These are phyloP conservation scores for Acropora tenuis DNA, from an alignment of 64 coral and sea anemone genomes.

Conservation along the genomic window DNA sequence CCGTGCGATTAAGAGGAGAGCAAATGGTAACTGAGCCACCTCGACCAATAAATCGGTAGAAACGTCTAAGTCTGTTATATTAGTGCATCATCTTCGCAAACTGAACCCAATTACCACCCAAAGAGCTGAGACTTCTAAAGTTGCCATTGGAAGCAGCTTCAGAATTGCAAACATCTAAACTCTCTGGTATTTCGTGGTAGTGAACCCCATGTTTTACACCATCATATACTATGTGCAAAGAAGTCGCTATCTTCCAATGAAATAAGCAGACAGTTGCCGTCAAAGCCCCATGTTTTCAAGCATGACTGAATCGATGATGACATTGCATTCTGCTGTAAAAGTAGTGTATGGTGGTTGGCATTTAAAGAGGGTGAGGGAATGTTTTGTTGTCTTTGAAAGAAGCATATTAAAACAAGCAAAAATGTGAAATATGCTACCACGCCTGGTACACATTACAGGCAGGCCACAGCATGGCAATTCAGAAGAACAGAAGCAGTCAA, in stretches of 20 bases:
- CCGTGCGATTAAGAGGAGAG: background rate
- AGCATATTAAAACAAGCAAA: slow-evolving; percentile 24
- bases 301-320: slow-evolving; percentile 24
- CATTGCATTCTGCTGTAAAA: slow-evolving; percentile 4
- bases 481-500: background rate
- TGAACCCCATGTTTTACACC: background rate
- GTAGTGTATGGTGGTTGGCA: slow-evolving; percentile 28
- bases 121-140: no score
- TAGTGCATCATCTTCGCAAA: no score
- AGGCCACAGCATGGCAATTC: background rate
- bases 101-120: no score
- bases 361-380: slow-evolving; percentile 6
- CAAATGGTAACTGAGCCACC: background rate
- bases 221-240: background rate
- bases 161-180: background rate
- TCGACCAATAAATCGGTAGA: background rate
- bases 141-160: no score
- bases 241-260: slow-evolving; percentile 8
- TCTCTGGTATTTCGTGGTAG: background rate
- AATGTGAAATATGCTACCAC: background rate
- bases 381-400: slow-evolving; percentile 42
- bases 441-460: background rate
- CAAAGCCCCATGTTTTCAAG: background rate
- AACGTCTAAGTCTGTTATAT: no score
- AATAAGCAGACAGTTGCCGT: slow-evolving; percentile 8